phyloP scores from a whole-genome alignment of 2,797 vertebrate species.

The Coregonus ussuriensis region DNA sequence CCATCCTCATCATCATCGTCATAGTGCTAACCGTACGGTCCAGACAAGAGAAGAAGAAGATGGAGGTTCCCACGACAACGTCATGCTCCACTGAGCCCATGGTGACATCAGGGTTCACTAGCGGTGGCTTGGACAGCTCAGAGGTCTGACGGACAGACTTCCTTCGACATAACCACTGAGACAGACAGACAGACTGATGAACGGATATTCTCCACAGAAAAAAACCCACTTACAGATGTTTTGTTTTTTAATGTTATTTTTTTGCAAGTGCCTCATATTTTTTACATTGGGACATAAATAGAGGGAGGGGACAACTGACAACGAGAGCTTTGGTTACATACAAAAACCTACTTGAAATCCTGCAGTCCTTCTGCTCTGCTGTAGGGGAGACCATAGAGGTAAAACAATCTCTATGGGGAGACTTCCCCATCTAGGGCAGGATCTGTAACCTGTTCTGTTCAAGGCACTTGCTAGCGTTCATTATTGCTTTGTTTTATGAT shows the following conservation, averaged over 20 bases:
- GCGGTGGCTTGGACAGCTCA: slow-evolving; percentile 78
- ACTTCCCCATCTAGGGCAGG: background rate
- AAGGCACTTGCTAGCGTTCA: slow-evolving; percentile 56
- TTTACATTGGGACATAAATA: slow-evolving; percentile 50
- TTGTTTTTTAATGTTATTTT: slow-evolving; percentile 20
- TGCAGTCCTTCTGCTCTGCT: slow-evolving; percentile 44
- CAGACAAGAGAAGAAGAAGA: slow-evolving; percentile 64
- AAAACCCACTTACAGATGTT: background rate
- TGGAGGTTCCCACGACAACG: slow-evolving; percentile 67
- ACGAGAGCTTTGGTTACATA: slow-evolving; percentile 60
- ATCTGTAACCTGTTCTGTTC: slow-evolving; percentile 28
- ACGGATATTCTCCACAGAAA: too few relatives aligned
- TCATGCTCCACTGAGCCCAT: slow-evolving; percentile 81
- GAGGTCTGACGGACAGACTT: slow-evolving; percentile 77
- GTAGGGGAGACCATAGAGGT: slow-evolving; percentile 20
- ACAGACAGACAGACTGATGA: too few relatives aligned
- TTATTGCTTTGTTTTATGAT: slow-evolving; percentile 55
- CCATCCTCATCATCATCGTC: slow-evolving; percentile 70
- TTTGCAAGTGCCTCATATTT: slow-evolving; percentile 77
- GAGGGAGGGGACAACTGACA: slow-evolving; percentile 37
- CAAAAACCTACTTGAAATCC: slow-evolving; percentile 71
- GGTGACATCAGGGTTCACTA: slow-evolving; percentile 76
- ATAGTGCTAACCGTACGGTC: slow-evolving; percentile 70
- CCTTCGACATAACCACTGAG: background rate
- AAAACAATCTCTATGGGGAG: slow-evolving; percentile 13